Evolutionary conservation across 2,113 vertebrate genomes (phyloP).

Genomic region (Aptenodytes forsteri): DNA sequence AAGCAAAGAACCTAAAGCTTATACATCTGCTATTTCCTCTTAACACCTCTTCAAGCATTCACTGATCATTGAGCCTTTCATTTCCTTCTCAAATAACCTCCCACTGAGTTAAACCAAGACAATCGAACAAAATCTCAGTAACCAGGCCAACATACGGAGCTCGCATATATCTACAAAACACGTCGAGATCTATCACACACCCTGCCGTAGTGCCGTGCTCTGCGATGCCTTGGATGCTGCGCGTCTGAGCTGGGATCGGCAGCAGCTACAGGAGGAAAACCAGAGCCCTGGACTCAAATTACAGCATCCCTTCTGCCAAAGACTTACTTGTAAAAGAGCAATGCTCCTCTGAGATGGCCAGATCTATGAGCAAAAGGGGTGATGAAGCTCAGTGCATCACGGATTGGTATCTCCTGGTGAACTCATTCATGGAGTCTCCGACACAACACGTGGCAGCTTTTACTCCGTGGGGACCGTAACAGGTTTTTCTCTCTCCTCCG

Average conservation of each 20-base stretch:
- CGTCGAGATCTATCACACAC: background rate
- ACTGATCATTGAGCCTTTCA: slow-evolving; percentile 20
- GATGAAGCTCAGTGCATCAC: background rate
- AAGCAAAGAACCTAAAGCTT: background rate
- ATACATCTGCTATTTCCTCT: background rate
- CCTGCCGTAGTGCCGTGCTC: accelerated
- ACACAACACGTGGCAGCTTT: background rate
- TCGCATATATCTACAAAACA: background rate
- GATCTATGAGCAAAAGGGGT: background rate
- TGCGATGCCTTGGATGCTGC: accelerated
- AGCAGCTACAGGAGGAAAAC: background rate
- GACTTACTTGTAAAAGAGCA: background rate
- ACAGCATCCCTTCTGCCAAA: background rate
- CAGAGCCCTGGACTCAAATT: background rate
- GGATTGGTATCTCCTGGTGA: background rate
- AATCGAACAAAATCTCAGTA: slow-evolving; percentile 4
- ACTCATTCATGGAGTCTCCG: background rate
- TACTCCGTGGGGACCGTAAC: accelerated
- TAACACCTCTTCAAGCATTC: slow-evolving; percentile 27
- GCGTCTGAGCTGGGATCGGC: background rate
- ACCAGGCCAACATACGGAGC: background rate
- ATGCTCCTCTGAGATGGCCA: background rate
- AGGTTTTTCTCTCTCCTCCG: background rate
- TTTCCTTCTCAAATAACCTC: slow-evolving; percentile 49
- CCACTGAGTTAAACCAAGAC: slow-evolving; percentile 52